phyloP scores from a whole-genome alignment of 2,888 invertebrate species.

The Athalia circularis region DNA sequence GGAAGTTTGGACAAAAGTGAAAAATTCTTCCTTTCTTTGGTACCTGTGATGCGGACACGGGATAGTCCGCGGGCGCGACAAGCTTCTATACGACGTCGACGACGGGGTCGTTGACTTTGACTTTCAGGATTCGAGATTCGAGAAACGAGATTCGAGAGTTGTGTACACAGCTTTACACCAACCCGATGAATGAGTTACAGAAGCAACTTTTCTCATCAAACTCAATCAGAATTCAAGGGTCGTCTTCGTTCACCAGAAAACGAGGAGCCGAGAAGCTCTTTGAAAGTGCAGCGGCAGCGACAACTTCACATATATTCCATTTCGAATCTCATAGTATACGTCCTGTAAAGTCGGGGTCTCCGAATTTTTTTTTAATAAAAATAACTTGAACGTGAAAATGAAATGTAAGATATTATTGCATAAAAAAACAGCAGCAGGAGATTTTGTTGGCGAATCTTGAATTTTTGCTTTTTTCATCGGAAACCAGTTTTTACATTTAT shows the following conservation, averaged over 20 bases:
- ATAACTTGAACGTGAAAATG: no score
- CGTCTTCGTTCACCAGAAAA: constrained; percentile 5
- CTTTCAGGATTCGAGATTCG: constrained; percentile 41
- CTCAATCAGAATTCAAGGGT: constrained; percentile 42
- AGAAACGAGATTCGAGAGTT: constrained; percentile 34
- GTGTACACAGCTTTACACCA: constrained; percentile 4
- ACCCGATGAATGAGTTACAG: constrained; percentile 34
- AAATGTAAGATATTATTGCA: neutral
- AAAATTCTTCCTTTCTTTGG: constrained; percentile 13
- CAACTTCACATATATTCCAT: neutral
- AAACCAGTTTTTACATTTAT: neutral
- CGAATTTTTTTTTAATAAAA: neutral
- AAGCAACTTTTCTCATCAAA: constrained; percentile 42
- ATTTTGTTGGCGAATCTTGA: neutral
- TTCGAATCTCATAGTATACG: neutral
- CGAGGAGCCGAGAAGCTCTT: constrained; percentile 4
- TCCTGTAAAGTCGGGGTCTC: no score
- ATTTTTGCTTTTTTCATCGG: neutral
- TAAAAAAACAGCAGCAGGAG: neutral
- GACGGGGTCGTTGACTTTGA: constrained; percentile 38
- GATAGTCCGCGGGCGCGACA: constrained; percentile 19
- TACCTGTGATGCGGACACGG: constrained; percentile 9
- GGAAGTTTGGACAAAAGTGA: neutral
- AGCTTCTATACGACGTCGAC: constrained; percentile 17
- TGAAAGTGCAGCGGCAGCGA: neutral